Evolutionary conservation across 1,140 invertebrate species (phyloP), one percentile per base, ranked within the genome.

Genomic region (Conus ventricosus): DNA sequence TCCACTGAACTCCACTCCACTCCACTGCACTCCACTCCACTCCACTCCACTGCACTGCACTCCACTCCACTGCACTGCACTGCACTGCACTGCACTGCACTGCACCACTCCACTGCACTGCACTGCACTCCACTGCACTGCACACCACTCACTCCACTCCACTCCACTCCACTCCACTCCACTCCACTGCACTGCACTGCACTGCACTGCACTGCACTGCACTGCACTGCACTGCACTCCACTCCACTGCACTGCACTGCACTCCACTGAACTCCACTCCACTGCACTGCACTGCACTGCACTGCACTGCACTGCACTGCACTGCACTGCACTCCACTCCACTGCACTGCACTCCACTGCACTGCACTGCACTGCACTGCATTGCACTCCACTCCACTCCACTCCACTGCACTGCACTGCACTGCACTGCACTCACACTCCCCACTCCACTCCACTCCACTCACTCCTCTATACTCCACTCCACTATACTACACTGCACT

Each of bases 241-340:
- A 57, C 54, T 90, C n/a, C 53, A 88, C 83, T 88, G 87, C 23
- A 82, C 83, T 90, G 55, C 53, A 88, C 83, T 88, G 87, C 20
- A 82, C 83, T 88, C 75, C 54, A 88, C 83, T 90, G 84, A 71
- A 86, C 87, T 85, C 78, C 81, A 88, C 39, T 88, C 81, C 25
- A 88, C 89, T 88, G 39, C 27, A 86, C 89, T 80, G 84, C 88
- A 88, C 86, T 87, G 71, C 4, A 88, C 39, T 88, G 84, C 60
- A 86, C 51, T 87, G 75, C 53, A 63, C 71, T 81, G n/a, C n/a
- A n/a, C n/a, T n/a, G n/a, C n/a, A n/a, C n/a, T 86, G 63, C 78
- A 86, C 71, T 81, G 84, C 78, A 76, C 76, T 80, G 84, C 55
- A 67, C 23, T 86, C 53, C 80, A 89, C 53, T 84, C 39, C 63